Conservation (phyloP, 2,888 invertebrate genomes). For the Drosophila atripex region DNA sequence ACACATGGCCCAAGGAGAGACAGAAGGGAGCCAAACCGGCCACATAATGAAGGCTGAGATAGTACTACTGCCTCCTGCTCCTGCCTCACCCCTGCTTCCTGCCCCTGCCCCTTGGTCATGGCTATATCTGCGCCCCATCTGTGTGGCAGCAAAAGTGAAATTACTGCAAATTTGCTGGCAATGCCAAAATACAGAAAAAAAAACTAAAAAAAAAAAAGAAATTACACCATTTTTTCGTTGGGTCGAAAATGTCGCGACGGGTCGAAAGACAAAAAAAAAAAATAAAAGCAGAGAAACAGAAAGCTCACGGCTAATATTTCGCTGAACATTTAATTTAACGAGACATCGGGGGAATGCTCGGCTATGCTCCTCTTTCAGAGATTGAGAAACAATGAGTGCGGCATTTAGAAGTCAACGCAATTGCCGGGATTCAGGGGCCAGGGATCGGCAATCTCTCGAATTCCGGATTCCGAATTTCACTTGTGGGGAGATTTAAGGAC, state of each 20-base stretch:
- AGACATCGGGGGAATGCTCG: conserved; percentile 55
- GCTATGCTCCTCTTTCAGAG: conserved; percentile 19
- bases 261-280: conserved; percentile 15
- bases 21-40: conserved; percentile 24
- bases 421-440: conserved; percentile 8
- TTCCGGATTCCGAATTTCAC: conserved; percentile 26
- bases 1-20: conserved; percentile 24
- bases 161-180: conserved; percentile 72
- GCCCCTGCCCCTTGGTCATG: conserved; percentile 21
- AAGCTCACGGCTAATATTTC: conserved; percentile 75
- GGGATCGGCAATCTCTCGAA: neutral
- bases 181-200: conserved; percentile 33
- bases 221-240: conserved; percentile 33
- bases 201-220: conserved; percentile 6
- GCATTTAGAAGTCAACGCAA: conserved; percentile 36
- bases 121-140: conserved; percentile 27
- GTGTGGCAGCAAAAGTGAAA: conserved; percentile 73
- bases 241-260: conserved; percentile 39
- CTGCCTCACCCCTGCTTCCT: too few relatives aligned
- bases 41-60: conserved; percentile 50
- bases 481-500: conserved; percentile 1
- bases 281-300: conserved; percentile 5
- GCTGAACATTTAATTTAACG: conserved; percentile 80
- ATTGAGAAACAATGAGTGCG: conserved; percentile 43
- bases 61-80: conserved; percentile 19